Evolutionary conservation across 2,113 vertebrate species (phyloP), one percentile per base, ranked within the genome.

Genomic region (Dasyornis broadbenti): DNA sequence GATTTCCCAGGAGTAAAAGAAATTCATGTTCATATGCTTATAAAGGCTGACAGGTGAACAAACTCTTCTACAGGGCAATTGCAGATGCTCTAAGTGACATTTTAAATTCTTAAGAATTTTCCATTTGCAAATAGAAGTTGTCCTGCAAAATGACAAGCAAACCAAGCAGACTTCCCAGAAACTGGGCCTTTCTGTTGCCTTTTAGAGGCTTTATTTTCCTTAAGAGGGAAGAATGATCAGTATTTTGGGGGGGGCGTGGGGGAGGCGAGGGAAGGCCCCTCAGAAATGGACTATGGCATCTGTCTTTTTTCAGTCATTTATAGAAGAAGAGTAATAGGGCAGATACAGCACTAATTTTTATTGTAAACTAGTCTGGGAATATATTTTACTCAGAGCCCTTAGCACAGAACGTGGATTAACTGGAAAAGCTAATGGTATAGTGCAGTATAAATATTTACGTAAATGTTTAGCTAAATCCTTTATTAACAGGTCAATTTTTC

Each of bases 381-480:
- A 19, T 76, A 82, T 93, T 96, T 90, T 83, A 94, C 71, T 95
- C 81, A 80, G 88, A 97, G 87, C 83, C 91, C 90, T 96, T 93
- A 97, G 78, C 80, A 83, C 75, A 86, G 79, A 90, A 94, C 94
- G 92, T 79, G 95, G 96, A 97, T 97, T 92, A 95, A 91, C 87
- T 91, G 72, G 86, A 86, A 89, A 78, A 95, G 89, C 82, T 93
- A 89, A 92, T 94, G 86, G 90, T 37, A 88, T 7, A 73, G 71
- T 35, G 70, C 84, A 80, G 81, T 59, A 92, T 59, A 96, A 97
- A 97, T 95, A 96, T 91, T 96, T 97, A 95, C 92, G 80, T 44
- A 82, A 95, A 70, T 1, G 13, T 93, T 86, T 85, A 81, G 68
- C 75, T 89, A 87, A 96, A 84, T 95, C 92, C 94, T 94, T 91